Evolutionary conservation across 2,888 invertebrate genomes (phyloP).

Genomic region (Branchellion lobata): DNA sequence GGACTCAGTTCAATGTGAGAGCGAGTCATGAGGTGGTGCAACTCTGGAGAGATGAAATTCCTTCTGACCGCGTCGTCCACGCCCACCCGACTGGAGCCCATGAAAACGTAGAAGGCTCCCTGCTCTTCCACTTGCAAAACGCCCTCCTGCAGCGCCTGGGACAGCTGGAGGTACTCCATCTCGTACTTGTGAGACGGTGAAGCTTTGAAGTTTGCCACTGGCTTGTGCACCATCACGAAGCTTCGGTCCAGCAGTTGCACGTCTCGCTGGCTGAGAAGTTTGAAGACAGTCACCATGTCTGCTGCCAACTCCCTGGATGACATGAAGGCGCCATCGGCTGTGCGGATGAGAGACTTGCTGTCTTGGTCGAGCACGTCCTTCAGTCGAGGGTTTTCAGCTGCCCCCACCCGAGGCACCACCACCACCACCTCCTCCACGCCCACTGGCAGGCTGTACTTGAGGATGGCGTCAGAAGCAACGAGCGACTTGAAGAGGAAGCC

Average conservation of each 20-base stretch:
- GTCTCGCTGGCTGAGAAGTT: slow-evolving; percentile 12
- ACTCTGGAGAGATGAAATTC: not conserved
- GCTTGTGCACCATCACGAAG: slow-evolving; percentile 3
- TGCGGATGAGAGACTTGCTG: slow-evolving; percentile 8
- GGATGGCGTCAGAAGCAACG: slow-evolving; percentile 21
- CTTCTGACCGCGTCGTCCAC: slow-evolving; percentile 12
- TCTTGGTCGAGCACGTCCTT: slow-evolving; percentile 27
- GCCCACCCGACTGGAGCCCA: not conserved
- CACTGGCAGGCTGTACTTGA: slow-evolving; percentile 28
- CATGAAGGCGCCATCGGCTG: not conserved
- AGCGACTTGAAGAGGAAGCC: slow-evolving; percentile 33
- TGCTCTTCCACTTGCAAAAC: slow-evolving; percentile 4
- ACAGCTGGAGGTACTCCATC: not conserved
- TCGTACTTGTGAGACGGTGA: not conserved
- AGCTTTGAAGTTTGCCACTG: slow-evolving; percentile 3
- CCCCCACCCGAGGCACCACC: slow-evolving; percentile 32
- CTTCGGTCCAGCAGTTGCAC: slow-evolving; percentile 27
- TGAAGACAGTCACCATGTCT: slow-evolving; percentile 23
- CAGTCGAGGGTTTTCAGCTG: slow-evolving; percentile 24
- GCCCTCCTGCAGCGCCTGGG: slow-evolving; percentile 21
- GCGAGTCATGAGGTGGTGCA: slow-evolving; percentile 8
- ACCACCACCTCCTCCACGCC: slow-evolving; percentile 9
- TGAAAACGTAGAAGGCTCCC: slow-evolving; percentile 17
- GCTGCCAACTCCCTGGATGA: slow-evolving; percentile 17
- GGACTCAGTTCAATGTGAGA: slow-evolving; percentile 10